These are phyloP conservation scores for Scaeva pyrastri DNA, from an alignment of 2,888 invertebrate species.

Conservation along the genomic window DNA sequence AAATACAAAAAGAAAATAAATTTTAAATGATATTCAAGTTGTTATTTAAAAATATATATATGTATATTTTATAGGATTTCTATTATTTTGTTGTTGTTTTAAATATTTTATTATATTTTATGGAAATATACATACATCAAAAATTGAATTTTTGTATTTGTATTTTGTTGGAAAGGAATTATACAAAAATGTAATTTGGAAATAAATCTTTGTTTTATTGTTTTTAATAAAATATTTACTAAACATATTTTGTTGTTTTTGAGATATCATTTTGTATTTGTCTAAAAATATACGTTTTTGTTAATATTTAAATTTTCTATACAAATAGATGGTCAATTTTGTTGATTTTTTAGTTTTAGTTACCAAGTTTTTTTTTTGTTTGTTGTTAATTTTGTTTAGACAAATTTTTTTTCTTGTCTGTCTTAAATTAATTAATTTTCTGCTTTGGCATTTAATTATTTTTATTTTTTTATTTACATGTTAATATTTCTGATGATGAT, in stretches of 20 bases:
- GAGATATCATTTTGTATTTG: slow-evolving; percentile 64
- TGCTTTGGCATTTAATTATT: slow-evolving; percentile 61
- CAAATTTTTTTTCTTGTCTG: slow-evolving; percentile 25
- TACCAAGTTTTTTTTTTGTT: slow-evolving; percentile 51
- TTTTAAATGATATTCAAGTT: slow-evolving; percentile 24
- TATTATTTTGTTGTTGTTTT: slow-evolving; percentile 39
- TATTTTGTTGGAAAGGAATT: slow-evolving; percentile 17
- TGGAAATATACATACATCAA: slow-evolving; percentile 58
- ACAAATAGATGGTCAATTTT: slow-evolving; percentile 74
- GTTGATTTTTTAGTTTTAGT: slow-evolving; percentile 60
- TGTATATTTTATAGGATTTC: slow-evolving; percentile 62
- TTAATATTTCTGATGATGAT: slow-evolving; percentile 38
- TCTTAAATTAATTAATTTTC: slow-evolving; percentile 6
- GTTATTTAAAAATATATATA: slow-evolving; percentile 61
- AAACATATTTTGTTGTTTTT: slow-evolving; percentile 23
- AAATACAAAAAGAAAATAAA: slow-evolving; percentile 6
- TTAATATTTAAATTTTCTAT: slow-evolving; percentile 63
- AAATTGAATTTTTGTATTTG: slow-evolving; percentile 45
- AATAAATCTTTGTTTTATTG: slow-evolving; percentile 8
- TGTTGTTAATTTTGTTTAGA: slow-evolving; percentile 31
- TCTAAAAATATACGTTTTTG: slow-evolving; percentile 72
- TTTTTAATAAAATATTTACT: slow-evolving; percentile 28
- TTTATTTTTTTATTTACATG: slow-evolving; percentile 55
- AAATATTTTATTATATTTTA: slow-evolving; percentile 5
- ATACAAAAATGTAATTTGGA: slow-evolving; percentile 20